Percentiles rank a stretch among this genome's conserved stretches.
These are phyloP conservation scores for Orgyia antiqua DNA, from an alignment of 2,888 invertebrate species.

Conservation along the genomic window DNA sequence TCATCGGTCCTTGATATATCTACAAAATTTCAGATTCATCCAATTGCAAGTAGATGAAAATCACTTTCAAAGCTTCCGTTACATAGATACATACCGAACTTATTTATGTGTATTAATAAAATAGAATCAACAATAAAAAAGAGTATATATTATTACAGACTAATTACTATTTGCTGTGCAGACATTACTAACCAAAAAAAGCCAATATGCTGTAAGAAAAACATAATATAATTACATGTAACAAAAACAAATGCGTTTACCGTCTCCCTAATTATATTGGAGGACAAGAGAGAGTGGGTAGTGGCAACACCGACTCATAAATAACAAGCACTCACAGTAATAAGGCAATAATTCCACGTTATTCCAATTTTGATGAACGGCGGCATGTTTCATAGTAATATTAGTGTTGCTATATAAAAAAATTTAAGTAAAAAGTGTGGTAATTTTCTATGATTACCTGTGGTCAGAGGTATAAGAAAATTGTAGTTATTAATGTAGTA, in stretches of 20 bases:
- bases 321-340: slow-evolving; percentile 22
- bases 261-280: slow-evolving; percentile 12
- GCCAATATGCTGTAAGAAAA: too few species aligned
- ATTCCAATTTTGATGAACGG: slow-evolving; percentile 9
- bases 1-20: too few species aligned
- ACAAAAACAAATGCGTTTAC: slow-evolving; percentile 8
- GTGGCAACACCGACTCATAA: slow-evolving; percentile 15
- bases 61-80: too few species aligned
- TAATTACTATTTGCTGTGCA: too few species aligned
- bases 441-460: not conserved
- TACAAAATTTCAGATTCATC: too few species aligned
- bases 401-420: slow-evolving; percentile 2
- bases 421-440: not conserved
- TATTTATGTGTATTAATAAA: too few species aligned
- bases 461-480: not conserved
- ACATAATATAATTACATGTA: slow-evolving; percentile 1
- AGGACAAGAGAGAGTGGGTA: slow-evolving; percentile 5
- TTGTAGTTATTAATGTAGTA: not conserved
- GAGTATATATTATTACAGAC: too few species aligned
- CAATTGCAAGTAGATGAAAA: too few species aligned
- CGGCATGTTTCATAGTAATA: slow-evolving; percentile 3
- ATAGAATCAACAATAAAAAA: too few species aligned
- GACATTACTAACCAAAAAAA: too few species aligned
- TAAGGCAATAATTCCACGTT: slow-evolving; percentile 15
- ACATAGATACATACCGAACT: too few species aligned